Evolutionary conservation across 1,140 invertebrate genomes (phyloP).

Genomic region (Cydia pomonella): DNA sequence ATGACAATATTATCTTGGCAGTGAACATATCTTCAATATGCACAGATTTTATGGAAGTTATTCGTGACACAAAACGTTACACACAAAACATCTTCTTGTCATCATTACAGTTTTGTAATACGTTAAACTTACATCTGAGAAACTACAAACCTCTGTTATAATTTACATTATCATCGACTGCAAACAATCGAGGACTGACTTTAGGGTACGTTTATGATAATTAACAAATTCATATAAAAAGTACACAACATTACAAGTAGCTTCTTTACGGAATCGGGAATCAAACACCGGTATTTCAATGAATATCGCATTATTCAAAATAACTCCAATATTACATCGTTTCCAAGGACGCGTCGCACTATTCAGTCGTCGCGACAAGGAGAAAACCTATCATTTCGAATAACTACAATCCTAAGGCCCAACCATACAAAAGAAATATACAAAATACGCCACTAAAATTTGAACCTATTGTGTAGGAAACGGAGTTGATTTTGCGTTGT

Average conservation of each 20-base stretch:
- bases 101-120: background rate
- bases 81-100: background rate
- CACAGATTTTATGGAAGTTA: constrained; percentile 18
- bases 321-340: background rate
- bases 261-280: background rate
- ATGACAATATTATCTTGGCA: constrained; percentile 35
- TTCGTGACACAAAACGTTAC: constrained; percentile 14
- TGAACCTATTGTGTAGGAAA: too few relatives aligned
- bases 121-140: background rate
- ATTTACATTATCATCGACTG: background rate
- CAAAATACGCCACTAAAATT: too few relatives aligned
- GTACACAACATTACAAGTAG: background rate
- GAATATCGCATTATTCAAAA: background rate
- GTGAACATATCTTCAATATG: constrained; percentile 40
- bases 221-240: background rate
- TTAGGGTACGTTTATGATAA: background rate
- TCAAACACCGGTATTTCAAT: background rate
- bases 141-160: background rate
- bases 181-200: background rate
- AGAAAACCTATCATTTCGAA: background rate
- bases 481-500: too few relatives aligned
- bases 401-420: too few relatives aligned
- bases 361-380: background rate
- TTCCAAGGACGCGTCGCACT: background rate
- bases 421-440: too few relatives aligned